phyloP scores from a whole-genome alignment of 2,113 vertebrate species.

The Opisthocomus hoazin region DNA sequence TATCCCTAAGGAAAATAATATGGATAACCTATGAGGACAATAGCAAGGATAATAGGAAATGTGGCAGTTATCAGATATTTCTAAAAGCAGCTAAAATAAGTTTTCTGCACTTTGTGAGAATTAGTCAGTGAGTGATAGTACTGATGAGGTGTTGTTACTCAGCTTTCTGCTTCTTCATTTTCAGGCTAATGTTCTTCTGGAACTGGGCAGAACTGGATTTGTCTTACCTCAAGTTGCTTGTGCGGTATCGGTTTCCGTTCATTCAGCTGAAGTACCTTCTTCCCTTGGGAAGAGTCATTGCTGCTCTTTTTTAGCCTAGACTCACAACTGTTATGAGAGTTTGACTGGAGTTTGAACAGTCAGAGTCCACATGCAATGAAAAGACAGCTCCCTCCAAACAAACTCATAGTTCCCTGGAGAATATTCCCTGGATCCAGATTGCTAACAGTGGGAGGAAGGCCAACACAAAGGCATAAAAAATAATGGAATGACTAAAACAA shows the following conservation, averaged over 20 bases:
- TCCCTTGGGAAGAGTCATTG: background rate
- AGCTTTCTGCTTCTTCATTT: background rate
- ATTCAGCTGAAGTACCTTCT: constrained; percentile 17
- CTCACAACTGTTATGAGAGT: background rate
- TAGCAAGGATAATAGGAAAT: background rate
- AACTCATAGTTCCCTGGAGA: constrained; percentile 4
- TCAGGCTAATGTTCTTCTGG: background rate
- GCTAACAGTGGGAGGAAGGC: constrained; percentile 22
- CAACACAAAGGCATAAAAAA: constrained; percentile 34
- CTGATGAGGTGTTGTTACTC: constrained; percentile 9
- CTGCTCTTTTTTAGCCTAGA: background rate
- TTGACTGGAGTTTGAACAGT: constrained; percentile 3
- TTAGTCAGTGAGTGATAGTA: background rate
- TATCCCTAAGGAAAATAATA: background rate
- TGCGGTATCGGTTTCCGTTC: background rate
- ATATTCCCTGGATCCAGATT: constrained; percentile 27
- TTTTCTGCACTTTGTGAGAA: background rate
- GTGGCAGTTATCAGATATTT: background rate
- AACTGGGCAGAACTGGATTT: background rate
- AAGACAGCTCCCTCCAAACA: constrained; percentile 27
- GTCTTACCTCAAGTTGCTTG: background rate
- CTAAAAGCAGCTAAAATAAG: background rate
- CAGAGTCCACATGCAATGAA: constrained; percentile 1
- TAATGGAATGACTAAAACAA: constrained; percentile 35
- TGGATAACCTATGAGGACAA: background rate